A percentile compares a stretch with the other conserved stretches of the same genome.
phyloP scores from a whole-genome alignment of 2,888 invertebrate species.

The Listrodromus nycthemerus region DNA sequence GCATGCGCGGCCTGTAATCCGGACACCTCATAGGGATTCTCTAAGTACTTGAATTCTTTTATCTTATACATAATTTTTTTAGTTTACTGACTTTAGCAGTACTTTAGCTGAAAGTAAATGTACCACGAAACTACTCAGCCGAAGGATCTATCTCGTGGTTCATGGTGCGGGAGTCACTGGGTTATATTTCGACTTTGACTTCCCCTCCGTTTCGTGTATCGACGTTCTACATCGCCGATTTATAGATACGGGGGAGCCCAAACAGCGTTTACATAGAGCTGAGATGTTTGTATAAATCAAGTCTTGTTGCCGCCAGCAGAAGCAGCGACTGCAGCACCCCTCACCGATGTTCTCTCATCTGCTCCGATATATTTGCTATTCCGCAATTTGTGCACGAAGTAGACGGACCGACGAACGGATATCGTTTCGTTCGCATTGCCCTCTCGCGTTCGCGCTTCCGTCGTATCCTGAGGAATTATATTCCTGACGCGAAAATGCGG shows the following conservation, averaged over 20 bases:
- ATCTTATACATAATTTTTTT: not conserved
- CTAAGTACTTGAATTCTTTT: slow-evolving; percentile 2
- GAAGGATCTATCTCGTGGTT: not conserved
- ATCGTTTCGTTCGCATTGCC: slow-evolving; percentile 35
- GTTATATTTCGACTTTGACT: not conserved
- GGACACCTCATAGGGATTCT: not conserved
- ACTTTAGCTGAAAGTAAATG: not conserved
- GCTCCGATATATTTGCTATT: slow-evolving; percentile 41
- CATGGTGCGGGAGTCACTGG: not conserved
- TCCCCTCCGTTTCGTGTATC: not conserved
- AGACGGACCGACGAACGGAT: slow-evolving; percentile 26
- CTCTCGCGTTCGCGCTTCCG: slow-evolving; percentile 46
- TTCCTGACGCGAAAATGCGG: slow-evolving; percentile 54
- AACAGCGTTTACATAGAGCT: slow-evolving; percentile 15
- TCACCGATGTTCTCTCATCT: slow-evolving; percentile 10
- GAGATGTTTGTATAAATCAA: slow-evolving; percentile 38
- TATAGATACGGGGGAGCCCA: slow-evolving; percentile 10
- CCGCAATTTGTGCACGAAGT: slow-evolving; percentile 15
- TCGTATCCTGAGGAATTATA: slow-evolving; percentile 49
- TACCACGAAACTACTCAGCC: not conserved
- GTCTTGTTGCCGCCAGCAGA: not conserved
- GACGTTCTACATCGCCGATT: slow-evolving; percentile 9
- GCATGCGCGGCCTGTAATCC: slow-evolving; percentile 21
- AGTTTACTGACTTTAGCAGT: not conserved
- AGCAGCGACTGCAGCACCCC: not conserved